These are phyloP conservation scores for Catostomus latipinnis DNA, from an alignment of 2,797 vertebrate genomes.

Conservation along the genomic window DNA sequence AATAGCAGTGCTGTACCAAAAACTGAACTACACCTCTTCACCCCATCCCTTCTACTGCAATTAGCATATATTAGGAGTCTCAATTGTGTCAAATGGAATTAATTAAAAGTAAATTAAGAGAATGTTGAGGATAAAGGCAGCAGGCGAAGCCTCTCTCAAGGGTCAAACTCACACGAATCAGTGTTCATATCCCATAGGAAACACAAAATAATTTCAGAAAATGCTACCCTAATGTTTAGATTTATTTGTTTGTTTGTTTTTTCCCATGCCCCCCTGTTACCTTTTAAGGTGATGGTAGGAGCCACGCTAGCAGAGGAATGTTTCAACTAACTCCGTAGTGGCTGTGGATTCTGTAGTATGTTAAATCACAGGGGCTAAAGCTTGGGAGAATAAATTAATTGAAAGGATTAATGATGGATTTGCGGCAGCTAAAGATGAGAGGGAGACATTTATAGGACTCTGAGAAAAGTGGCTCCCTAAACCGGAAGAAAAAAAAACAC, in stretches of 20 bases:
- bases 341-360: constrained; percentile 51
- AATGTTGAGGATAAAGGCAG: constrained; percentile 42
- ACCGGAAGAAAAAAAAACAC: constrained; percentile 23
- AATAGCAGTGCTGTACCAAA: constrained; percentile 15
- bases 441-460: constrained; percentile 61
- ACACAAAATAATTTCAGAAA: constrained; percentile 7
- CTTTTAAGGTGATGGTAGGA: constrained; percentile 6
- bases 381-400: constrained; percentile 68
- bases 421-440: constrained; percentile 55
- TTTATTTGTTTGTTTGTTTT: constrained; percentile 7
- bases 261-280: neutral
- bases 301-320: neutral
- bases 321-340: constrained; percentile 29
- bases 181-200: constrained; percentile 11
- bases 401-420: constrained; percentile 69
- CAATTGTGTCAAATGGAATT: constrained; percentile 58
- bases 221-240: neutral
- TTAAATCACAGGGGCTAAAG: constrained; percentile 58
- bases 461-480: constrained; percentile 59
- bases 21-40: constrained; percentile 12
- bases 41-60: constrained; percentile 42
- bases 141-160: constrained; percentile 44
- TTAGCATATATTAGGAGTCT: constrained; percentile 56
- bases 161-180: constrained; percentile 31
- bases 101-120: constrained; percentile 63